These are phyloP conservation scores for Strix occidentalis DNA, from an alignment of 2,797 vertebrate genomes.

Conservation along the genomic window DNA sequence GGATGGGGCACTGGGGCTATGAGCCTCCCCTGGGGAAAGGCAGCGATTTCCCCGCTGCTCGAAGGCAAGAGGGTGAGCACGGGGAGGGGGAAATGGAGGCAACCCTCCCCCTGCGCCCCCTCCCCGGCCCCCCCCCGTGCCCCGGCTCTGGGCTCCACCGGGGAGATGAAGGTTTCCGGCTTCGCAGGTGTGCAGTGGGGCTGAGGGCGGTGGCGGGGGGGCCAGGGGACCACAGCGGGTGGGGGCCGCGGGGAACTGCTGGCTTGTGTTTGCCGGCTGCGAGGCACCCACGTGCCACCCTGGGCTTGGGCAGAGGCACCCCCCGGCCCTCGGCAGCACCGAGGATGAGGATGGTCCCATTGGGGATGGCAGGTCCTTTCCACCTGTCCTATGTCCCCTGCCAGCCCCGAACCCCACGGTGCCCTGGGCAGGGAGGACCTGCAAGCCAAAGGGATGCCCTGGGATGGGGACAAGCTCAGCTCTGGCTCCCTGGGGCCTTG, in stretches of 20 bases:
- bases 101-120: fast-evolving
- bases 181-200: neutral
- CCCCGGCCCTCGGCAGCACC: fast-evolving
- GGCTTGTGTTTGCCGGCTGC: neutral
- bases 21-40: neutral
- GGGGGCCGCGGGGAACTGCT: fast-evolving
- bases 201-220: neutral
- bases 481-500: fast-evolving
- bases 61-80: fast-evolving
- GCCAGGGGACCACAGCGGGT: neutral
- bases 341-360: neutral
- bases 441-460: fast-evolving
- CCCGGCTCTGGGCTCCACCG: neutral
- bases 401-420: fast-evolving
- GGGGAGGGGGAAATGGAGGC: neutral
- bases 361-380: neutral
- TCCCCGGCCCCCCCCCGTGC: fast-evolving
- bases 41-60: neutral
- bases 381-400: fast-evolving
- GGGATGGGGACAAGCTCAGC: neutral
- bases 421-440: neutral
- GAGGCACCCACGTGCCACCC: neutral
- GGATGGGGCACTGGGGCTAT: neutral
- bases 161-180: neutral
- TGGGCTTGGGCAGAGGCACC: neutral